phyloP scores from a whole-genome alignment of 2,113 vertebrate genomes.

The Athene noctua region DNA sequence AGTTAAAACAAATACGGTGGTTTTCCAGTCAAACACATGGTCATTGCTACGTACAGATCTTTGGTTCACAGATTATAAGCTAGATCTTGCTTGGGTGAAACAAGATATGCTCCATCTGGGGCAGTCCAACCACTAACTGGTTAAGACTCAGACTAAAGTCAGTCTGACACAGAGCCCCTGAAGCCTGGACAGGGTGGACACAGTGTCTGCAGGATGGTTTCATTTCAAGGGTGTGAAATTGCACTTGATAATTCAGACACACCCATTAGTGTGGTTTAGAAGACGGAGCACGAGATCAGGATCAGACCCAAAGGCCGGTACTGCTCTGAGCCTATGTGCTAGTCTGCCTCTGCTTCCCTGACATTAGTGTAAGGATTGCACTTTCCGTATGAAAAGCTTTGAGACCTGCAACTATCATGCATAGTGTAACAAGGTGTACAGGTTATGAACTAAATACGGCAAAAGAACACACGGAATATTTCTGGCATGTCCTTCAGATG shows the following conservation, averaged over 20 bases:
- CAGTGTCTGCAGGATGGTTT: background rate
- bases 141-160: background rate
- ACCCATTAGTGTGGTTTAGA: background rate
- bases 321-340: background rate
- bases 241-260: background rate
- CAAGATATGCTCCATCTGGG: background rate
- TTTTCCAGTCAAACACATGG: background rate
- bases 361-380: background rate
- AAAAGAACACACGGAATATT: background rate
- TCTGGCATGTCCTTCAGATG: background rate
- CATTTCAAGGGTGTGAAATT: fast-evolving
- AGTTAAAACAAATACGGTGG: background rate
- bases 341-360: background rate
- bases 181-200: background rate
- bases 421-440: too few relatives aligned
- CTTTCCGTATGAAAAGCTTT: background rate
- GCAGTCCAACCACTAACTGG: background rate
- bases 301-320: background rate
- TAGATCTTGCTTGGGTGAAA: background rate
- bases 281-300: background rate
- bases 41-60: fast-evolving
- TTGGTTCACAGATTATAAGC: background rate
- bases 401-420: background rate
- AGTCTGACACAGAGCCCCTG: background rate
- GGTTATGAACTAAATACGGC: background rate